Conservation (phyloP, 2,797 vertebrate species). For the Parauchenoglanis ngamensis region DNA sequence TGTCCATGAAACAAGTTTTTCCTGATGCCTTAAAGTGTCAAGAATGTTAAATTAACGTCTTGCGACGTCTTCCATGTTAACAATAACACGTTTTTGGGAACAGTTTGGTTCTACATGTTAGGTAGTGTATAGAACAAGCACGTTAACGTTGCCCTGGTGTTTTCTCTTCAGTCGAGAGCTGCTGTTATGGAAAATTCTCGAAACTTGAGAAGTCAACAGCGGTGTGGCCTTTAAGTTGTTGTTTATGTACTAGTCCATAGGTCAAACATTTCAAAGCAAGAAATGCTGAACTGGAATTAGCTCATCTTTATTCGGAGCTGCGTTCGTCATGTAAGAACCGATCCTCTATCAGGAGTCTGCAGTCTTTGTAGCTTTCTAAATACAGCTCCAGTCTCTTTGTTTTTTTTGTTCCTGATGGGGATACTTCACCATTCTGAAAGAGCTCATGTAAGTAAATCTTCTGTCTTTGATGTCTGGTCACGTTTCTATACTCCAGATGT, state of each 20-base stretch:
- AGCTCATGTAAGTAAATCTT: conserved; percentile 3
- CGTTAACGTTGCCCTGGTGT: neutral
- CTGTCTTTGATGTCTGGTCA: conserved; percentile 11
- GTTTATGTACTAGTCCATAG: neutral
- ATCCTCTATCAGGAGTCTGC: neutral
- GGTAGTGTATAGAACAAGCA: neutral
- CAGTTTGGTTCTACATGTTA: neutral
- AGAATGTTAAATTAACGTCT: neutral
- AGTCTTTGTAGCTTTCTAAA: conserved; percentile 2
- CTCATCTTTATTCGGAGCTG: neutral
- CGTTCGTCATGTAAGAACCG: neutral
- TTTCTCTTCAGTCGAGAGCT: neutral
- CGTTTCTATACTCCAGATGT: conserved; percentile 18
- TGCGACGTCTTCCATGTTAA: neutral
- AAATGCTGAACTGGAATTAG: neutral
- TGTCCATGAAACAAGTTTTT: neutral
- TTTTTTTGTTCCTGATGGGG: neutral
- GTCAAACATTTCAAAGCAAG: neutral
- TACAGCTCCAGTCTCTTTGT: neutral
- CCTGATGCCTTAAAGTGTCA: neutral
- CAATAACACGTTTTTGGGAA: neutral
- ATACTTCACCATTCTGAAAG: conserved; percentile 5
- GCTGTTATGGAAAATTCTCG: neutral
- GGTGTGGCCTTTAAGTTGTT: neutral
- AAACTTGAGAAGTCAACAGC: neutral